phyloP scores from a whole-genome alignment of 1,140 invertebrate species.

The silkworm (Bombyx mori) region ASM3026992v2 NC_085130.1:6273501-6274000 shows the following conservation, averaged over 20 bases:
- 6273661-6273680: conserved; percentile 19
- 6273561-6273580: conserved; percentile 8
- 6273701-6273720: background rate
- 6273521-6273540: conserved; percentile 3
- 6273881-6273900: conserved; percentile 1
- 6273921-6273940: no score
- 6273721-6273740: conserved; percentile 13
- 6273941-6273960: background rate
- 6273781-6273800: conserved; percentile 17
- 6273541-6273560: conserved; percentile 7
- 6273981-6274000: no score
- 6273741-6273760: conserved; percentile 10
- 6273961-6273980: no score
- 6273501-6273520: no score
- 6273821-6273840: conserved; percentile 18
- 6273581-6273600: background rate
- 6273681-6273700: conserved; percentile 17
- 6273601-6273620: conserved; percentile 5
- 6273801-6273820: conserved; percentile 27
- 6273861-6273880: conserved; percentile 5
- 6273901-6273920: no score
- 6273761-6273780: conserved; percentile 1
- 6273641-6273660: conserved; percentile 10
- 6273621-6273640: conserved; percentile 11
- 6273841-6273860: conserved; percentile 7